phyloP scores from a whole-genome alignment of 2,888 invertebrate genomes.

The Pharmacophagus antenor region DNA sequence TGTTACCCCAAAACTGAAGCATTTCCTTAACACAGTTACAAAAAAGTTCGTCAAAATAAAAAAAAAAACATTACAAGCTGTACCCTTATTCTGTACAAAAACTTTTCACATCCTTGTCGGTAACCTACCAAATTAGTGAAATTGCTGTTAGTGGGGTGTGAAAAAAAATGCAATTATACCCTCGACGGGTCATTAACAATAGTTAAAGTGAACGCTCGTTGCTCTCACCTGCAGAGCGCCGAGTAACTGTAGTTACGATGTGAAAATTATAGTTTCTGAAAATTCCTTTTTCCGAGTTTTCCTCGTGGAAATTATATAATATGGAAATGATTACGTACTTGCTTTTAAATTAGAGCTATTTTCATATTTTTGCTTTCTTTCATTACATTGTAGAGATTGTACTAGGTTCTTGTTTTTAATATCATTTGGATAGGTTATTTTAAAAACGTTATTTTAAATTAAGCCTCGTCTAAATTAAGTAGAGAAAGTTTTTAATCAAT shows the following conservation, averaged over 20 bases:
- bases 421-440: too few relatives aligned
- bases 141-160: conserved; percentile 66
- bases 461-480: too few relatives aligned
- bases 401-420: background rate
- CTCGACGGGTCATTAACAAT: conserved; percentile 75
- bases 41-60: background rate
- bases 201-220: conserved; percentile 53
- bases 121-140: conserved; percentile 69
- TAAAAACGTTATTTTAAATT: too few relatives aligned
- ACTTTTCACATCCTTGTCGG: conserved; percentile 40
- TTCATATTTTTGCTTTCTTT: background rate
- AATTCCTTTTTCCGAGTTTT: conserved; percentile 24
- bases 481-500: background rate
- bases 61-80: conserved; percentile 21
- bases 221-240: conserved; percentile 36
- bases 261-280: conserved; percentile 36
- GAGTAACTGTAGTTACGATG: conserved; percentile 36
- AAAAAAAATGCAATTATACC: conserved; percentile 73
- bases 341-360: conserved; percentile 9
- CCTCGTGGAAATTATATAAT: conserved; percentile 27
- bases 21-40: background rate
- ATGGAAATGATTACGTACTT: conserved; percentile 19
- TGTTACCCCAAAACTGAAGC: background rate
- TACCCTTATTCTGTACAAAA: conserved; percentile 36
- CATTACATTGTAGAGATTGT: background rate